Conservation (phyloP, 1,140 invertebrate species). For the Triops longicaudatus region DNA sequence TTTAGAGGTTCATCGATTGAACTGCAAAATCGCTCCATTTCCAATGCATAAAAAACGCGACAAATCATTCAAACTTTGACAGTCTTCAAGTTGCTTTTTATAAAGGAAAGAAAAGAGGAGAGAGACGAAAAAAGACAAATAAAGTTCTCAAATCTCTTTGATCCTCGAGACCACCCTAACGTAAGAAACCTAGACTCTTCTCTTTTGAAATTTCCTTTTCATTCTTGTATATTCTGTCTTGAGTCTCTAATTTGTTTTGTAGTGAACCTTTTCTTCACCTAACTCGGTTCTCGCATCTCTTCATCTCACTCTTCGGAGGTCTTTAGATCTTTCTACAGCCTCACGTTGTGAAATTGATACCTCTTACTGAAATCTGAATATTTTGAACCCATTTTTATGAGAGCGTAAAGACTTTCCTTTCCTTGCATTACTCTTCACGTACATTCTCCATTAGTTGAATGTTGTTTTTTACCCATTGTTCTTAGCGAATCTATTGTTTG, state of each 20-base stretch:
- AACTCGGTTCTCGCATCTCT: not conserved
- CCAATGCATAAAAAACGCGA: not conserved
- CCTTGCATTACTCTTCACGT: no score
- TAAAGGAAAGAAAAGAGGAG: no score
- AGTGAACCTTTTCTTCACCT: not conserved
- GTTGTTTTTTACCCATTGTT: no score
- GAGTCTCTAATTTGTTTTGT: not conserved
- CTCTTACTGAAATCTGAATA: no score
- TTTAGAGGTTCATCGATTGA: not conserved
- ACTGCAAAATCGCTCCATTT: not conserved
- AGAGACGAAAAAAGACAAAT: no score
- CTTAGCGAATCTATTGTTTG: no score
- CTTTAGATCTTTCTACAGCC: no score
- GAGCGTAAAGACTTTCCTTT: no score
- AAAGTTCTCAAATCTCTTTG: not conserved
- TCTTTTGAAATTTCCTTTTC: not conserved
- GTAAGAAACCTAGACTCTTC: not conserved
- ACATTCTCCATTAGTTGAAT: no score
- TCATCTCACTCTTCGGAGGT: not conserved
- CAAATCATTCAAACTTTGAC: not conserved
- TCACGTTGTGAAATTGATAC: no score
- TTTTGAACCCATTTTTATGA: no score
- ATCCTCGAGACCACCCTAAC: not conserved
- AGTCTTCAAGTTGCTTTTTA: not conserved
- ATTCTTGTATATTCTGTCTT: no score